Evolutionary conservation across 2,113 vertebrate genomes (phyloP).

Genomic region (Bothrops jararaca): DNA sequence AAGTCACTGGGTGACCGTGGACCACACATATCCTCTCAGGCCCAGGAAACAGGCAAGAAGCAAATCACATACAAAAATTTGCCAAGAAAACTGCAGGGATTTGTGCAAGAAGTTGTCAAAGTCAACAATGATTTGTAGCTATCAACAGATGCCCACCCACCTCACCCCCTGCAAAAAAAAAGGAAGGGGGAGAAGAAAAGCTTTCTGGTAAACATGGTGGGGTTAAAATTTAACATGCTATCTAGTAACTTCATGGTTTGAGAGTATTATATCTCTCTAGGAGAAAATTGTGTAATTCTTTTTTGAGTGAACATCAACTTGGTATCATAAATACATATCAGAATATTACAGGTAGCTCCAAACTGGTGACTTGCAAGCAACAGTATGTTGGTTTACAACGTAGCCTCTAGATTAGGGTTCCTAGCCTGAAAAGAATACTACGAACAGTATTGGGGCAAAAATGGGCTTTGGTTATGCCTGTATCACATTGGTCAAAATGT

Average conservation of each 20-base stretch:
- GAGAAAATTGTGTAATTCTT: neutral
- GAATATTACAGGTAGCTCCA: neutral
- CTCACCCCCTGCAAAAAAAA: neutral
- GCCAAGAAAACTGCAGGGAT: neutral
- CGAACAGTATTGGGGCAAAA: neutral
- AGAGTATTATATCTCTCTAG: neutral
- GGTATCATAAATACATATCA: neutral
- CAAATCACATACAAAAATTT: neutral
- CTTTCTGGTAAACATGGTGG: neutral
- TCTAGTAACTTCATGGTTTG: neutral
- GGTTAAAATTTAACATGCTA: neutral
- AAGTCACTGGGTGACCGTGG: neutral
- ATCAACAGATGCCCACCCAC: neutral
- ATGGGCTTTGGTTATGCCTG: neutral
- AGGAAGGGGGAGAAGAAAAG: neutral
- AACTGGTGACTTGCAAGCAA: neutral
- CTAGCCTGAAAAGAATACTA: neutral
- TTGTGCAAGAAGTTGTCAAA: neutral
- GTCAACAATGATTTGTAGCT: neutral
- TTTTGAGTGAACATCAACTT: neutral
- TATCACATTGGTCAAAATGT: neutral
- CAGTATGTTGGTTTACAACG: neutral
- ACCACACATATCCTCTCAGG: neutral
- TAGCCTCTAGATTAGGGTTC: neutral
- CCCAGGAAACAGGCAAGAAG: neutral